These are phyloP conservation scores for Isaurus tuberculatus DNA, from an alignment of 92 coral and sea anemone species.

Conservation along the genomic window DNA sequence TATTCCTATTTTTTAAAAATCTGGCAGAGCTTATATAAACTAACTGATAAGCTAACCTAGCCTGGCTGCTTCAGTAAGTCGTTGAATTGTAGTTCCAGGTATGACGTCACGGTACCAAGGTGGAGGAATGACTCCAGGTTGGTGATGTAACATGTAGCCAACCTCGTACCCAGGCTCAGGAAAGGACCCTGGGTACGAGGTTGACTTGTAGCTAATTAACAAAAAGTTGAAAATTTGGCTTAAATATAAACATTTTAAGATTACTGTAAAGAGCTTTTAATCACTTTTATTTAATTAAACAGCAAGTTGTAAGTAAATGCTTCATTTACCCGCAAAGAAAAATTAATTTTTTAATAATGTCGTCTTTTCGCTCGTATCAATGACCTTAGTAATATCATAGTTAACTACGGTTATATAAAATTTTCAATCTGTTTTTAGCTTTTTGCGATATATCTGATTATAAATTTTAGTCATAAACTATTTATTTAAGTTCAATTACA, in stretches of 20 bases:
- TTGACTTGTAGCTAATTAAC: no score
- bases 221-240: no score
- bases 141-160: not conserved
- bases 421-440: no score
- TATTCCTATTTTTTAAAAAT: no score
- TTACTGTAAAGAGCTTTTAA: not conserved
- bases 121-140: slow-evolving; percentile 45
- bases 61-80: not conserved
- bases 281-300: not conserved
- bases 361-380: not conserved
- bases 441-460: no score
- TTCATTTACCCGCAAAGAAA: not conserved
- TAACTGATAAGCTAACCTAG: not conserved
- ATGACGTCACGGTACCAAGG: slow-evolving; percentile 27
- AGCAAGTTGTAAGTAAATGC: not conserved
- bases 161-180: no score
- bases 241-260: no score
- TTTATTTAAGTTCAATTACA: no score
- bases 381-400: not conserved
- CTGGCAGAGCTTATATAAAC: not conserved
- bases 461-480: no score
- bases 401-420: not conserved
- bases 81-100: slow-evolving; percentile 15
- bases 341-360: not conserved
- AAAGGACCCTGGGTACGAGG: no score